A percentile compares a stretch with the other conserved stretches of the same genome.
Evolutionary conservation across 2,888 invertebrate species (phyloP).

Genomic region (Scrobipalpa costella): DNA sequence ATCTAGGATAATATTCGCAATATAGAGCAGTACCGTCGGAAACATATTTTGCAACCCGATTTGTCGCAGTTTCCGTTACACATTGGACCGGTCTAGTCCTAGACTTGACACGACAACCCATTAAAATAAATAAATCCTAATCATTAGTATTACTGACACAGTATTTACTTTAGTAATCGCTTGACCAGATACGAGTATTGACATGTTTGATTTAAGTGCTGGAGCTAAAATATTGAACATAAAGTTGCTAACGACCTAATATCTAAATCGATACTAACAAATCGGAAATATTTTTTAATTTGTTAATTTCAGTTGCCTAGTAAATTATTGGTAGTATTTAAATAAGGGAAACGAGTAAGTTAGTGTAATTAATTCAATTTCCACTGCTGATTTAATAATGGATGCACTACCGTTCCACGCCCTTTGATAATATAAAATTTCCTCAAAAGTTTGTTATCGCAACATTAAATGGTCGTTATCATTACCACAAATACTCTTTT

Average conservation of each 20-base stretch:
- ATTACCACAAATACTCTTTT: background rate
- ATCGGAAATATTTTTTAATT: too few species aligned
- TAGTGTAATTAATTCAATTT: background rate
- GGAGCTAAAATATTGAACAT: too few species aligned
- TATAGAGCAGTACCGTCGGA: background rate
- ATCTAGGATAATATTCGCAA: background rate
- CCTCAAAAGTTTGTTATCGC: too few species aligned
- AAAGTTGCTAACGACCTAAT: too few species aligned
- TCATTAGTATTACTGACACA: constrained; percentile 10
- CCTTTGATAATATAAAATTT: too few species aligned
- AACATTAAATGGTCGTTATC: background rate
- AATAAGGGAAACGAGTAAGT: constrained; percentile 6
- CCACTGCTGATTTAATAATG: background rate
- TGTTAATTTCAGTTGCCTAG: background rate
- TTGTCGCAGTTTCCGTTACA: constrained; percentile 7
- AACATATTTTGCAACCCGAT: background rate
- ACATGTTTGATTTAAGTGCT: constrained; percentile 7
- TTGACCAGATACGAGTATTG: background rate
- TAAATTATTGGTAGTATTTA: background rate
- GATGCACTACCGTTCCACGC: background rate
- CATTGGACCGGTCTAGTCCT: background rate
- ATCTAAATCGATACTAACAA: too few species aligned
- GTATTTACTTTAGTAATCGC: constrained; percentile 11
- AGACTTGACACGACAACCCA: constrained; percentile 17
- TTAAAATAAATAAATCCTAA: constrained; percentile 14